Percentiles rank a stretch among this genome's conserved stretches.
Conservation (phyloP, 2,797 vertebrate species). For the Acipenser oxyrinchus region DNA sequence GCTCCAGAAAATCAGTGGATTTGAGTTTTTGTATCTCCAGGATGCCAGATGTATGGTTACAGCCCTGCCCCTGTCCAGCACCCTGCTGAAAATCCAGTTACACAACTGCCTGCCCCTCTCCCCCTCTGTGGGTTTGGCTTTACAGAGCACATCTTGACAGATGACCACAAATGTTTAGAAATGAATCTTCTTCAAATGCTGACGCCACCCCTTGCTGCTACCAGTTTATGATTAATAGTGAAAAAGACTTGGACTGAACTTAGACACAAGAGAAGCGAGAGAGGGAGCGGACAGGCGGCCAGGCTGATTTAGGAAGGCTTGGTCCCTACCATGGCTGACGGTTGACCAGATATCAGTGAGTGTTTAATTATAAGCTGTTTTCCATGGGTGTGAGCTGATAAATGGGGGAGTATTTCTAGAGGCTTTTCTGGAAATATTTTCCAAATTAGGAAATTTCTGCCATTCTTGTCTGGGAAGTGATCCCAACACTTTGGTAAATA, state of each 20-base stretch:
- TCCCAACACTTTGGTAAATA: constrained; percentile 12
- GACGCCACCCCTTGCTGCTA: constrained; percentile 31
- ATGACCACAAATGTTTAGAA: constrained; percentile 26
- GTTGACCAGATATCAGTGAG: constrained; percentile 10
- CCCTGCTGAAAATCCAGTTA: background rate
- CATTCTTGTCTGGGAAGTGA: constrained; percentile 24
- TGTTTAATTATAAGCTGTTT: background rate
- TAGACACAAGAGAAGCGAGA: constrained; percentile 7
- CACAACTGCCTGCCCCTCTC: background rate
- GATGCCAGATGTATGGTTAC: background rate
- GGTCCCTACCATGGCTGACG: constrained; percentile 6
- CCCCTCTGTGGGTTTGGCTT: constrained; percentile 17
- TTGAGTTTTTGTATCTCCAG: no score
- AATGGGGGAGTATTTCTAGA: constrained; percentile 2
- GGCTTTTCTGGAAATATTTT: background rate
- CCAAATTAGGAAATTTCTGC: constrained; percentile 6
- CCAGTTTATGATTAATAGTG: constrained; percentile 28
- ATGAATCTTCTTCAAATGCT: constrained; percentile 24
- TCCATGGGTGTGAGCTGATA: background rate
- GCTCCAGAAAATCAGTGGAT: background rate
- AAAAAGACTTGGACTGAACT: constrained; percentile 13
- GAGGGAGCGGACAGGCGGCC: constrained; percentile 3
- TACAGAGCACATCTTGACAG: constrained; percentile 18
- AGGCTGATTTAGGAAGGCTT: constrained; percentile 20
- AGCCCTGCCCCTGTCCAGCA: constrained; percentile 5